These are phyloP conservation scores for Bruchidius siliquastri DNA, from an alignment of 2,888 invertebrate species.

Conservation along the genomic window DNA sequence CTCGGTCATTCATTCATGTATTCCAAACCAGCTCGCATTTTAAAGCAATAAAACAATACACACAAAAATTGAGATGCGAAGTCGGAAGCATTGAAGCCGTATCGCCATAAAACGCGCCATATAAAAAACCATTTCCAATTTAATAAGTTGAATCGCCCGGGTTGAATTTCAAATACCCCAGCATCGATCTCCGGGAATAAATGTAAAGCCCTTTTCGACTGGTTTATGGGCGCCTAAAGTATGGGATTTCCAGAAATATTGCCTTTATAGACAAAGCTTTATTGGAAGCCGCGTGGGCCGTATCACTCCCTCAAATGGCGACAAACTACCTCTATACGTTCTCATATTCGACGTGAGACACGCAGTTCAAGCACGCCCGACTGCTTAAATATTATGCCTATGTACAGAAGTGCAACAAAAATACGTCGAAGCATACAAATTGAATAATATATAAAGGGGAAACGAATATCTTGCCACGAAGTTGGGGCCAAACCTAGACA, in stretches of 20 bases:
- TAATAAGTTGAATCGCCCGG: slow-evolving; percentile 6
- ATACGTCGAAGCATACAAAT: background rate
- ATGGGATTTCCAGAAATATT: slow-evolving; percentile 46
- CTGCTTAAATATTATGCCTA: slow-evolving; percentile 2
- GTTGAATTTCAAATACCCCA: slow-evolving; percentile 40
- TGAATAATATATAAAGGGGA: too few relatives aligned
- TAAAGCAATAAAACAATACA: background rate
- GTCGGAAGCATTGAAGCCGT: background rate
- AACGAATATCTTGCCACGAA: too few relatives aligned
- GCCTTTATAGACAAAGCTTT: slow-evolving; percentile 47
- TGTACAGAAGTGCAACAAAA: background rate
- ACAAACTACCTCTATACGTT: slow-evolving; percentile 41
- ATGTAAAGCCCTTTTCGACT: slow-evolving; percentile 42
- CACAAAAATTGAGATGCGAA: background rate
- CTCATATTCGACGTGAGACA: slow-evolving; percentile 36
- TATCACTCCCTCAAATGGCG: slow-evolving; percentile 42
- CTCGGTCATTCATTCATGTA: too few relatives aligned
- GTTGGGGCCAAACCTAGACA: too few relatives aligned
- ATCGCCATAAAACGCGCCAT: background rate
- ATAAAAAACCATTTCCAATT: slow-evolving; percentile 4
- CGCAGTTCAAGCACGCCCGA: slow-evolving; percentile 11
- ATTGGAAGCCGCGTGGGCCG: slow-evolving; percentile 37
- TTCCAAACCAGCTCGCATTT: background rate
- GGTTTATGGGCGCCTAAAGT: slow-evolving; percentile 47
- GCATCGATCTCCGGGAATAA: slow-evolving; percentile 41